These are phyloP conservation scores for Metallyticus violacea DNA, from an alignment of 2,888 invertebrate species.

Conservation along the genomic window DNA sequence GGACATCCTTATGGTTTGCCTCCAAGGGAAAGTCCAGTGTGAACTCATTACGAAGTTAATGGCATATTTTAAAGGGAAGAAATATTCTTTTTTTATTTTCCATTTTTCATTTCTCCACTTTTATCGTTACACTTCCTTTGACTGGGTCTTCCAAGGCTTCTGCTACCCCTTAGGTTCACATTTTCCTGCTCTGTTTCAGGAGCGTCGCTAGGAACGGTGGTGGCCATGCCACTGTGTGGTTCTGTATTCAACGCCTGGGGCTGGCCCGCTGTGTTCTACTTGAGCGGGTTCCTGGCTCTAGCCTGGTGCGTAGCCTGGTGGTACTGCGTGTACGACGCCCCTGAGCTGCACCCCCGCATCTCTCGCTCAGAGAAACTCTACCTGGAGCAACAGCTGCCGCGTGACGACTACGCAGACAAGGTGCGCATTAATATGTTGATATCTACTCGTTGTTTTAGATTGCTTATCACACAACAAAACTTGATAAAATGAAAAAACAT, in stretches of 20 bases:
- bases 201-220: slow-evolving; percentile 51
- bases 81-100: too few relatives aligned
- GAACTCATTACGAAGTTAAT: too few relatives aligned
- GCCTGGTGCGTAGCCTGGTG: slow-evolving; percentile 45
- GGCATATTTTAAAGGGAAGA: too few relatives aligned
- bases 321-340: slow-evolving; percentile 39
- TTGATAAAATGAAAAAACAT: too few relatives aligned
- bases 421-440: neutral
- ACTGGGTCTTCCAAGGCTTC: too few relatives aligned
- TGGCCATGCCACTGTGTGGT: slow-evolving; percentile 47
- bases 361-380: slow-evolving; percentile 37
- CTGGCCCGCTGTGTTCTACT: slow-evolving; percentile 49
- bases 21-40: too few relatives aligned
- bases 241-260: slow-evolving; percentile 42
- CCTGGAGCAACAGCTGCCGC: slow-evolving; percentile 23
- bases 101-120: too few relatives aligned
- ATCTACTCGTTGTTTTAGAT: neutral
- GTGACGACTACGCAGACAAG: neutral
- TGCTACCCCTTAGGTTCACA: too few relatives aligned
- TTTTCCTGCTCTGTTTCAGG: slow-evolving; percentile 43
- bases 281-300: slow-evolving; percentile 38
- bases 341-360: slow-evolving; percentile 41
- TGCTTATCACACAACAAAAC: neutral
- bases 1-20: too few relatives aligned
- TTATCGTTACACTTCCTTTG: too few relatives aligned